Conservation (phyloP, 2,113 vertebrate species). For the Coreoperca whiteheadi region DNA sequence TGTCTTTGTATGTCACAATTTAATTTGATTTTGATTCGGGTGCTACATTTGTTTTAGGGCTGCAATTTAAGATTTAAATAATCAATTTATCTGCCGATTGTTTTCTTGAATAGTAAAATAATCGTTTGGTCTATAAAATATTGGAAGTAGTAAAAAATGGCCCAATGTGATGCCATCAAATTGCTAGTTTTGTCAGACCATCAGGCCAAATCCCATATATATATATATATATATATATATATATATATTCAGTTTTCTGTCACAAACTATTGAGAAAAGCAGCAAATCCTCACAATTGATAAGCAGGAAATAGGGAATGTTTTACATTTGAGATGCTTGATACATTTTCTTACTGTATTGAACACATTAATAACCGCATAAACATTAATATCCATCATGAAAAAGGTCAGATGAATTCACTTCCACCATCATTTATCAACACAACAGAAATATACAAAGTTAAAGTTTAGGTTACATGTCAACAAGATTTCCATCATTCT, state of each 20-base stretch:
- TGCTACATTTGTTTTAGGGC: neutral
- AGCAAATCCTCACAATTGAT: neutral
- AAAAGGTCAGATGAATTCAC: neutral
- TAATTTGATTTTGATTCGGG: neutral
- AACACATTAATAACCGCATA: neutral
- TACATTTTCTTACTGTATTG: neutral
- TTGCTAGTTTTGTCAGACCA: neutral
- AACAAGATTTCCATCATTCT: slow-evolving; percentile 4
- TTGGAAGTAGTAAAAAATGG: neutral
- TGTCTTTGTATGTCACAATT: neutral
- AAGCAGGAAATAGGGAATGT: neutral
- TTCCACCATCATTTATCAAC: neutral
- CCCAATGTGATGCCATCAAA: neutral
- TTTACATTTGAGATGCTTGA: neutral
- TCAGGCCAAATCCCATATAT: neutral
- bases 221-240: no score
- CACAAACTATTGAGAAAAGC: neutral
- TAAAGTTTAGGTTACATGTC: slow-evolving; percentile 4
- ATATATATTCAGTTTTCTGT: neutral
- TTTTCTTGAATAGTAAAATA: neutral
- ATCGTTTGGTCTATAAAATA: neutral
- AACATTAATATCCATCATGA: neutral
- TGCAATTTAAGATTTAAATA: neutral
- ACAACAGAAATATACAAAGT: neutral
- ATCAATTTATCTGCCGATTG: neutral